Conservation (phyloP, 2,113 vertebrate genomes). For the Columba livia region DNA sequence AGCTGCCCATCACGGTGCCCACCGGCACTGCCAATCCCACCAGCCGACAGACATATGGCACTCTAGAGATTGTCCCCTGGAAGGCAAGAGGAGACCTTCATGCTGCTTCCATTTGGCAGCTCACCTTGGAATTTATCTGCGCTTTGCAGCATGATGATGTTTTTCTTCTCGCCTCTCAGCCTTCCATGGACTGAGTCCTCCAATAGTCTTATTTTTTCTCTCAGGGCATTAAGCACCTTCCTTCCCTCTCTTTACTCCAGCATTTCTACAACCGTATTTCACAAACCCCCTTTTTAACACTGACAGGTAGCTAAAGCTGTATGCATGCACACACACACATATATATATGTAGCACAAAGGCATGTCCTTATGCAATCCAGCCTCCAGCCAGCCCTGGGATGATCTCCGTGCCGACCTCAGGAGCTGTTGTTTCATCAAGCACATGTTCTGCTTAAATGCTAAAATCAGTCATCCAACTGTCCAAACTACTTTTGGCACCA, state of each 20-base stretch:
- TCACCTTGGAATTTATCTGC: not conserved
- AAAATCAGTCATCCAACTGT: not conserved
- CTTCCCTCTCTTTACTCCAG: not conserved
- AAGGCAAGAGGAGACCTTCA: not conserved
- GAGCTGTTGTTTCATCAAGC: not conserved
- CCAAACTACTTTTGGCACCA: conserved; percentile 26
- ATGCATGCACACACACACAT: not conserved
- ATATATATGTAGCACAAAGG: accelerated
- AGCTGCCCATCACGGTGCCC: no score
- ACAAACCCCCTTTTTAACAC: not conserved
- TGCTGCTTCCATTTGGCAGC: not conserved
- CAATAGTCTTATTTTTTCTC: not conserved
- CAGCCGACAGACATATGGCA: not conserved
- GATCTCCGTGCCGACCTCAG: not conserved
- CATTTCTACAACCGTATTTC: not conserved
- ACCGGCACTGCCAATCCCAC: not conserved
- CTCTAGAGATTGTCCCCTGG: not conserved
- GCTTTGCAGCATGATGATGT: not conserved
- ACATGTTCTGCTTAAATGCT: not conserved
- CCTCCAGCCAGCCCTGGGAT: not conserved
- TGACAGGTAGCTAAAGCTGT: not conserved
- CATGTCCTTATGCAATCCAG: not conserved
- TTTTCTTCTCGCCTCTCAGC: not conserved
- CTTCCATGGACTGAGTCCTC: not conserved
- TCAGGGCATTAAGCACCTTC: not conserved